phyloP scores from a whole-genome alignment of 2,888 invertebrate genomes.

The Sarcophaga variegata region DNA sequence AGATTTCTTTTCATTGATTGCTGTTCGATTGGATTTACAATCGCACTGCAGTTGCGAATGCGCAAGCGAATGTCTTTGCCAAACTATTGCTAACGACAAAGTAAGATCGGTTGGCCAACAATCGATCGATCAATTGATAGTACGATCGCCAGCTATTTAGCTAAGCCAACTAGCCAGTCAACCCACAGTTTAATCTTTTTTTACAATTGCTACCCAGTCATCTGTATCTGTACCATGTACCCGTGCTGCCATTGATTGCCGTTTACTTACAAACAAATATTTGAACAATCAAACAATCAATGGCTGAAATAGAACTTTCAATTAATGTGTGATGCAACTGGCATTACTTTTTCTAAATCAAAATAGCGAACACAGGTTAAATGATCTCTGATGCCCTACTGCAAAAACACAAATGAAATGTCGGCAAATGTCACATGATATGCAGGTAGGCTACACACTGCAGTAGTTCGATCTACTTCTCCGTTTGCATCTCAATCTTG shows the following conservation, averaged over 20 bases:
- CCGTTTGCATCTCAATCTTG: too few species aligned
- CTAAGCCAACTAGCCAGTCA: conserved; percentile 20
- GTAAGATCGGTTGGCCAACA: conserved; percentile 19
- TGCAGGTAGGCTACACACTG: too few species aligned
- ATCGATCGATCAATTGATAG: conserved; percentile 24
- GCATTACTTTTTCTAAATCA: conserved; percentile 28
- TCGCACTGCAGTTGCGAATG: conserved; percentile 34
- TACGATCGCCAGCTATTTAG: neutral
- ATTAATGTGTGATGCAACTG: conserved; percentile 59
- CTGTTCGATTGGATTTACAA: conserved; percentile 6
- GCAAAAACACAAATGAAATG: neutral
- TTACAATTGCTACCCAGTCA: conserved; percentile 47
- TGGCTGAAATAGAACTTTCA: conserved; percentile 50
- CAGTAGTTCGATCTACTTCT: too few species aligned
- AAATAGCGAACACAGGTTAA: conserved; percentile 2
- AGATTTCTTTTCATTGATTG: conserved; percentile 60
- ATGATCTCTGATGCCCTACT: conserved; percentile 3
- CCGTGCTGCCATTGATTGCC: neutral
- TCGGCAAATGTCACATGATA: too few species aligned
- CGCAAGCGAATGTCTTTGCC: conserved; percentile 17
- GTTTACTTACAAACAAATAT: conserved; percentile 60
- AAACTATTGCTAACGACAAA: neutral
- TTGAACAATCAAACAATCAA: conserved; percentile 57
- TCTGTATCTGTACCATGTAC: conserved; percentile 47
- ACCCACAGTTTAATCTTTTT: conserved; percentile 66